Conservation (phyloP, 2,888 invertebrate genomes). For the Sminthurinus aureus region DNA sequence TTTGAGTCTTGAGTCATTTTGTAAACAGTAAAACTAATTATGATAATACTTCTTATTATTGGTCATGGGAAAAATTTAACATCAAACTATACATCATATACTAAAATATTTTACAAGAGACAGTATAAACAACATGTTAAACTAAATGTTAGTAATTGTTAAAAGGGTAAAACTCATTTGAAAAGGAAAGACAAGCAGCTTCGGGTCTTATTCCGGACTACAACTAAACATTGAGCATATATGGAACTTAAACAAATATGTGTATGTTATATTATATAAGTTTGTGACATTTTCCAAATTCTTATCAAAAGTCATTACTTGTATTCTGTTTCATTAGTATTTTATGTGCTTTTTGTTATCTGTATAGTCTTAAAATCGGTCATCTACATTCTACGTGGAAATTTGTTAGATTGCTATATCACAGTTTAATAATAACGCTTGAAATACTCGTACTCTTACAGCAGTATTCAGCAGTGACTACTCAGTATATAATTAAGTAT, state of each 20-base stretch:
- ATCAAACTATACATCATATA: background rate
- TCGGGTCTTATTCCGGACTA: conserved; percentile 36
- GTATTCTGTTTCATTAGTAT: no score
- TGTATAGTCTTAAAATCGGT: no score
- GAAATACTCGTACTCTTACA: no score
- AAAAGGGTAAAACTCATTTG: background rate
- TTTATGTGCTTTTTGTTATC: no score
- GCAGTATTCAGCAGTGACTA: no score
- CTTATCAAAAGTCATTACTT: no score
- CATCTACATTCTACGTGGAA: no score
- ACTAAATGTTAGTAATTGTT: background rate
- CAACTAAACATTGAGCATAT: conserved; percentile 32
- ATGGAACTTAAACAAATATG: background rate
- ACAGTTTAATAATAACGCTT: no score
- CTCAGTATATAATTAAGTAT: no score
- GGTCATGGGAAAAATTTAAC: background rate
- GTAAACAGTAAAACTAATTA: background rate
- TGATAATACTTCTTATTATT: background rate
- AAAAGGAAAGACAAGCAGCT: conserved; percentile 36
- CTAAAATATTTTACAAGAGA: background rate
- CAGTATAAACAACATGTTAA: background rate
- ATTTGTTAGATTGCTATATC: no score
- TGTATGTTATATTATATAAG: background rate
- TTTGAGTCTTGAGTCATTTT: background rate
- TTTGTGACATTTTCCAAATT: no score